A percentile compares a stretch with the other conserved stretches of the same genome.
These are phyloP conservation scores for Tetranychus piercei DNA, from an alignment of 2,888 invertebrate species.

Conservation along the genomic window DNA sequence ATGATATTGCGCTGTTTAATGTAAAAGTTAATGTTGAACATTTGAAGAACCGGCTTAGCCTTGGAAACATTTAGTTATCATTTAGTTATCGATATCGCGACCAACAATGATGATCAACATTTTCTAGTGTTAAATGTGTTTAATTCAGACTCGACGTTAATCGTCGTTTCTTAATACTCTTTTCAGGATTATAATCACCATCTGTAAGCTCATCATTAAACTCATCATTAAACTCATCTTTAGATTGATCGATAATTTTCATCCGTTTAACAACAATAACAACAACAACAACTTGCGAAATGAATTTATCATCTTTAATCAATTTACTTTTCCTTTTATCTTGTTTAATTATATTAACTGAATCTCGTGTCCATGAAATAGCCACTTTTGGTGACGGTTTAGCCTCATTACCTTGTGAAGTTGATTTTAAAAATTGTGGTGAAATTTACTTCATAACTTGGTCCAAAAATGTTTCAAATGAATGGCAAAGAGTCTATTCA, in stretches of 20 bases:
- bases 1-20: no score
- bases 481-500: conserved; percentile 28
- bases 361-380: conserved; percentile 16
- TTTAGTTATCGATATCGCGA: no score
- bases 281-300: not conserved
- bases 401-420: conserved; percentile 45
- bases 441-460: conserved; percentile 65
- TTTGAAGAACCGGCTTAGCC: no score
- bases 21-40: no score
- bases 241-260: not conserved
- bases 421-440: conserved; percentile 50
- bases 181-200: no score
- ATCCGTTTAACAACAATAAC: not conserved
- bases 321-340: not conserved
- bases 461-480: conserved; percentile 31
- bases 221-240: no score
- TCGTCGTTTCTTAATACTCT: no score
- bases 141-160: no score
- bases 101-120: no score
- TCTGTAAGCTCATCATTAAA: no score
- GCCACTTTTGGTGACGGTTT: conserved; percentile 14
- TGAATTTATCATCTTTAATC: not conserved
- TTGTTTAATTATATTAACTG: not conserved
- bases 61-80: no score
- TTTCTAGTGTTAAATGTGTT: no score